These are phyloP conservation scores for Leptopterna dolabrata DNA, from an alignment of 2,888 invertebrate species.

Conservation along the genomic window DNA sequence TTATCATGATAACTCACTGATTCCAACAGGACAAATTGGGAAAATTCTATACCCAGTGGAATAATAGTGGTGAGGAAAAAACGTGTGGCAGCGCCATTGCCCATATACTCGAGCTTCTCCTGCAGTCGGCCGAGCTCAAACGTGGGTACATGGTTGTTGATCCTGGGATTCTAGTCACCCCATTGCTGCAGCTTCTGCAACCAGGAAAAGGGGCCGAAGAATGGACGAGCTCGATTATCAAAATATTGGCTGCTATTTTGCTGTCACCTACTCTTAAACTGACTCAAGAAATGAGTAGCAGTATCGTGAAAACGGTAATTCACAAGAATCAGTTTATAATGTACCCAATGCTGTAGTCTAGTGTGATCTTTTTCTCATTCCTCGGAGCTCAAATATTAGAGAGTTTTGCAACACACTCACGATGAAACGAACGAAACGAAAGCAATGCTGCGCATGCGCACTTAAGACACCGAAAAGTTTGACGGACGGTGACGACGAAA, in stretches of 20 bases:
- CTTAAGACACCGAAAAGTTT: too few species aligned
- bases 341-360: not conserved
- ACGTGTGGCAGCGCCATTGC: not conserved
- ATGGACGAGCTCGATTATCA: conserved; percentile 36
- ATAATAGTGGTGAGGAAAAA: not conserved
- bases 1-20: not conserved
- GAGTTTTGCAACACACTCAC: too few species aligned
- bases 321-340: not conserved
- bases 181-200: conserved; percentile 66
- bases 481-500: too few species aligned
- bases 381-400: too few species aligned
- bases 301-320: conserved; percentile 73
- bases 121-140: conserved; percentile 74
- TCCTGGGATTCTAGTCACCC: conserved; percentile 72
- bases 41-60: conserved; percentile 34
- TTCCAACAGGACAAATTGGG: conserved; percentile 27
- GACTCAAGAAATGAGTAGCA: conserved; percentile 79
- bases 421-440: too few species aligned
- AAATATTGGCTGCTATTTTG: conserved; percentile 65
- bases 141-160: conserved; percentile 75
- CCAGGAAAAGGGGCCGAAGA: conserved; percentile 13
- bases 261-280: conserved; percentile 73
- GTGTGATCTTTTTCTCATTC: too few species aligned
- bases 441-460: too few species aligned
- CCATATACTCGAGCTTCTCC: conserved; percentile 71